Evolutionary conservation across 2,797 vertebrate species (phyloP), one percentile per base, ranked within the genome.

Genomic region (Antennarius maculatus): DNA sequence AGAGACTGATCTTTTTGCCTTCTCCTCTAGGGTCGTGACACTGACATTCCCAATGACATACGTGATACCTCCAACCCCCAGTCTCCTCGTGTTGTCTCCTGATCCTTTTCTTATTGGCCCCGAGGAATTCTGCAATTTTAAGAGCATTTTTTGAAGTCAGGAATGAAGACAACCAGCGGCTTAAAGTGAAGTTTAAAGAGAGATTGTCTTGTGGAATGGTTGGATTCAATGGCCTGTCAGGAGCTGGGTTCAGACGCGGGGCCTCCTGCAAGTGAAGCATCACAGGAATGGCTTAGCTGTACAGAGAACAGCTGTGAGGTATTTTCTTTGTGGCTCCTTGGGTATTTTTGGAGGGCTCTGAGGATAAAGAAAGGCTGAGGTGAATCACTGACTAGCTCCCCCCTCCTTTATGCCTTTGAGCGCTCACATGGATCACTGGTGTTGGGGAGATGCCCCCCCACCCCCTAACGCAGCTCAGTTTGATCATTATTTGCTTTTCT

Each of bases 21-120:
- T 81, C 84, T 85, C 74, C 80, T 67, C 82, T 71, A 61, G 91
- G 91, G 91, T 94, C 92, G 74, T 89, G 91, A 93, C 91, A 90
- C 89, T 90, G 89, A 90, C 91, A 92, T 93, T 93, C 92, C 86
- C 89, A 54, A 74, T 82, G 84, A 88, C 90, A 86, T 80, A 88
- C 77, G 85, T 83, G 89, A 91, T 92, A 86, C 83, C 45, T 74
- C 52, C 82, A 77, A 75, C 86, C 80, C 53, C 71, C 79, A 56
- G 55, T 53, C 72, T 61, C 47, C 64, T 74, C 68, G 66, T 71
- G 66, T 83, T 82, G 76, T 77, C 63, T 66, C 46, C 66, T 79
- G 59, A 83, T 79, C 69, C 65, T 65, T 77, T 56, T 63, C 76
- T 82, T 64, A 77, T 71, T 77, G 63, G 60, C 61, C 50, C 55